Conservation (phyloP, 1,140 invertebrate species). For the Paralvinella palmiformis region DNA sequence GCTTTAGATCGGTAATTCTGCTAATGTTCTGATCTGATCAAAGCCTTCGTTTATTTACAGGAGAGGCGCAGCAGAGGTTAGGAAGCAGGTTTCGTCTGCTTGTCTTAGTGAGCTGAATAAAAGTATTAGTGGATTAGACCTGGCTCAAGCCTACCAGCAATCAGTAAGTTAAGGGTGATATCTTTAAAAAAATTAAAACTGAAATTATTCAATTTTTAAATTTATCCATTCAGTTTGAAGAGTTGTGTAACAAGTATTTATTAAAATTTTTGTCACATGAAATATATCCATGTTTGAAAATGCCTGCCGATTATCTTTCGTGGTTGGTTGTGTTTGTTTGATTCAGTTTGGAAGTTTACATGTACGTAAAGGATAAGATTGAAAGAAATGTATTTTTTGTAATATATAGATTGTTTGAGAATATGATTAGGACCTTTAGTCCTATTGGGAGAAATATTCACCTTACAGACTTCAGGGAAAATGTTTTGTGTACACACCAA, state of each 20-base stretch:
- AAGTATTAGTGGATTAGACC: conserved; percentile 39
- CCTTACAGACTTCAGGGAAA: no score
- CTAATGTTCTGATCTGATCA: no score
- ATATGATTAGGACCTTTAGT: no score
- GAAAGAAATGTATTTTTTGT: no score
- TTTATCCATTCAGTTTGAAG: not conserved
- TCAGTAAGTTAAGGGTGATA: not conserved
- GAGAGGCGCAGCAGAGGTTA: conserved; percentile 70
- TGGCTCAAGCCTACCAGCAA: conserved; percentile 18
- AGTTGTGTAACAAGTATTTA: not conserved
- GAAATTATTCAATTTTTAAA: not conserved
- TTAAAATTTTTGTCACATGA: not conserved
- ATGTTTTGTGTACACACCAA: no score
- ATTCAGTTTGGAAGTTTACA: no score
- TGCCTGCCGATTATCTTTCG: no score
- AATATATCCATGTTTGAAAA: not conserved
- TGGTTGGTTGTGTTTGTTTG: no score
- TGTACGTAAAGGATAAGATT: no score
- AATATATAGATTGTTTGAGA: no score
- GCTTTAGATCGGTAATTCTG: conserved; percentile 14
- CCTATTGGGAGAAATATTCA: no score
- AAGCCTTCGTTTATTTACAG: conserved; percentile 51
- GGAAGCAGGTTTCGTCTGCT: conserved; percentile 61
- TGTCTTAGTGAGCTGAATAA: conserved; percentile 30
- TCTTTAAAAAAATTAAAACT: not conserved